Percentiles rank a stretch among this genome's conserved stretches.
phyloP scores from a whole-genome alignment of 2,113 vertebrate genomes.

The Callipepla californica region DNA sequence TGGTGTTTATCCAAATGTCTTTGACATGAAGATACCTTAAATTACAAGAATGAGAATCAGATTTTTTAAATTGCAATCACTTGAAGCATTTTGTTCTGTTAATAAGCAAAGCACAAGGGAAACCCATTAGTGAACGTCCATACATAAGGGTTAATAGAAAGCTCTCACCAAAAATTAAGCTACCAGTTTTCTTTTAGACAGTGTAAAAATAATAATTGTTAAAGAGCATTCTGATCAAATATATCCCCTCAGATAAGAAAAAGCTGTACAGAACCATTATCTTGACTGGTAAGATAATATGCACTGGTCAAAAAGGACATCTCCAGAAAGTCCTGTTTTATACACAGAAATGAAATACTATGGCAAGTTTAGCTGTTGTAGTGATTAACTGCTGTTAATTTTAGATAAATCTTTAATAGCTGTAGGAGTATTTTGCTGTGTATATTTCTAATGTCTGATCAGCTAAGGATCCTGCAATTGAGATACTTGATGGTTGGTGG shows the following conservation, averaged over 20 bases:
- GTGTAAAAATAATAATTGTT: background rate
- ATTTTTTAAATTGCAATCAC: constrained; percentile 62
- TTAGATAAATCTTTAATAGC: background rate
- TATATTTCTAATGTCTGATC: constrained; percentile 36
- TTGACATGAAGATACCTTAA: constrained; percentile 18
- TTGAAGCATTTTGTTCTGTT: constrained; percentile 65
- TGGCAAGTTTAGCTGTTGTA: background rate
- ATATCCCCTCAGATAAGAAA: background rate
- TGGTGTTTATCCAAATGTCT: constrained; percentile 59
- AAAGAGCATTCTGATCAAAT: background rate
- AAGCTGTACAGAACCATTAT: background rate
- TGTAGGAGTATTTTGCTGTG: constrained; percentile 44
- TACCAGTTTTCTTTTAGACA: constrained; percentile 44
- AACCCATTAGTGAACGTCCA: constrained; percentile 59
- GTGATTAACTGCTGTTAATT: background rate
- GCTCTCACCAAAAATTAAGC: constrained; percentile 45
- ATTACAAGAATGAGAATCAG: background rate
- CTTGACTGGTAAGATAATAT: background rate
- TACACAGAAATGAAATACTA: constrained; percentile 9
- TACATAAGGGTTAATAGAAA: constrained; percentile 71
- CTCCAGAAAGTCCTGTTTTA: background rate
- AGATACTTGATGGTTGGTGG: background rate
- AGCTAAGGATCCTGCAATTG: constrained; percentile 26
- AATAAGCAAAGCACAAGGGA: constrained; percentile 69
- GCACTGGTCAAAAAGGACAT: background rate